Percentiles rank a stretch among this genome's conserved stretches.
phyloP scores from a whole-genome alignment of 2,888 invertebrate genomes.

The Molorchus minor region DNA sequence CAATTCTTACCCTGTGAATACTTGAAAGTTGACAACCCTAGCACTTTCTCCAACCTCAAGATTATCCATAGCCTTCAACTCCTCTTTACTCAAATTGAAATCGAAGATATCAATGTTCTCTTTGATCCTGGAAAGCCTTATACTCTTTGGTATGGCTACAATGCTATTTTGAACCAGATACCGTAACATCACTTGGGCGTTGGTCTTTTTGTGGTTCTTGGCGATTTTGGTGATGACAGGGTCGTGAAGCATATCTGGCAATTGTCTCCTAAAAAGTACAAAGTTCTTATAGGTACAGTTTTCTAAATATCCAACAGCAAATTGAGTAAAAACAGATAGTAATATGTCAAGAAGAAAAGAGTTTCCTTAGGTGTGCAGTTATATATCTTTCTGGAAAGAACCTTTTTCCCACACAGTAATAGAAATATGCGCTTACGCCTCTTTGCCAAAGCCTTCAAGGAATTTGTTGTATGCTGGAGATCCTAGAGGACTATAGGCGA shows the following conservation, averaged over 20 bases:
- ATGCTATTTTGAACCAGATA: conserved; percentile 75
- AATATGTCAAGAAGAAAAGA: too few species aligned
- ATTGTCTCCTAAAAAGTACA: neutral
- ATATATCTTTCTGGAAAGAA: too few species aligned
- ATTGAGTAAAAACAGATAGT: too few species aligned
- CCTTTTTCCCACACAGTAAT: too few species aligned
- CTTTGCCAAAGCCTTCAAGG: conserved; percentile 7
- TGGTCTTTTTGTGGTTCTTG: conserved; percentile 69
- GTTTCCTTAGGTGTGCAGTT: too few species aligned
- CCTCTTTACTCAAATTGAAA: conserved; percentile 66
- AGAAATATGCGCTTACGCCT: too few species aligned
- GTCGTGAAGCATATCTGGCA: conserved; percentile 39
- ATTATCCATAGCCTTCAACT: conserved; percentile 51
- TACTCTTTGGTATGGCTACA: conserved; percentile 83
- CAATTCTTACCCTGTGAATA: conserved; percentile 17
- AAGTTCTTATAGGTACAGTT: too few species aligned
- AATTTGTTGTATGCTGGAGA: conserved; percentile 61
- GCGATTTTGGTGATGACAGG: conserved; percentile 63
- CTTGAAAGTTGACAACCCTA: conserved; percentile 64
- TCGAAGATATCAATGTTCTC: conserved; percentile 80
- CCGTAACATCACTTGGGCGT: conserved; percentile 78
- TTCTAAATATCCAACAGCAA: too few species aligned
- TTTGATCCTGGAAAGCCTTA: conserved; percentile 72
- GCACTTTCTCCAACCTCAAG: conserved; percentile 61
- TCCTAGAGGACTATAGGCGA: conserved; percentile 63